Evolutionary conservation across 2,797 vertebrate genomes (phyloP), one percentile per base, ranked within the genome.

Genomic region (Danio tinwini): DNA sequence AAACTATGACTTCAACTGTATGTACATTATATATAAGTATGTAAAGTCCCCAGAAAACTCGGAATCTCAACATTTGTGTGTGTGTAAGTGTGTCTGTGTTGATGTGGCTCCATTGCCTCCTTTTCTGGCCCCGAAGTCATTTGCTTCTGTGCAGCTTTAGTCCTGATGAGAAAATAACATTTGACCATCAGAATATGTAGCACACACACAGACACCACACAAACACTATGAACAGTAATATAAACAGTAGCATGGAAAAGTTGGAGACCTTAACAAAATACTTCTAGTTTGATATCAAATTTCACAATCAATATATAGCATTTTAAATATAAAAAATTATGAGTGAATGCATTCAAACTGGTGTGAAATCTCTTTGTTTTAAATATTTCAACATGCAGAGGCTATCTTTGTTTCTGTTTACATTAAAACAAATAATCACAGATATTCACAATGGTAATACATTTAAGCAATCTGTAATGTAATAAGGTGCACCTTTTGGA

Each of bases 81-180:
- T 50, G 39, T 55, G 5, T 45, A 13, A 40, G 7, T 56, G 17
- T 37, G 62, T 75, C 58, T 52, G 21, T 40, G 62, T 56, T 40
- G 37, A 5, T 53, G 37, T 73, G 77, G 5, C 6, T 64, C 14
- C n/a, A 45, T 82, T 83, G 14, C 70, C 83, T 94, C 92, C 78
- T 90, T 93, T 64, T 89, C 87, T 82, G 93, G 91, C 82, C 90
- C 93, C 45, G 92, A 92, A 21, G 92, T 91, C 90, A 91, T 94
- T 81, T 96, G 93, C 90, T 83, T 93, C 74, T 91, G 59, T 68
- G 93, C 91, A 80, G 94, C 91, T 92, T 95, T 94, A 88, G 94
- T 96, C 91, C 97, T 99, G 79, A 40, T 50, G 40, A 84, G 82
- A 81, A 61, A 83, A 80, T 61, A 78, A 9, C 5, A 78, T 37